Evolutionary conservation across 92 coral and sea anemone species (phyloP).

Genomic region (Epizoanthus stellaris): DNA sequence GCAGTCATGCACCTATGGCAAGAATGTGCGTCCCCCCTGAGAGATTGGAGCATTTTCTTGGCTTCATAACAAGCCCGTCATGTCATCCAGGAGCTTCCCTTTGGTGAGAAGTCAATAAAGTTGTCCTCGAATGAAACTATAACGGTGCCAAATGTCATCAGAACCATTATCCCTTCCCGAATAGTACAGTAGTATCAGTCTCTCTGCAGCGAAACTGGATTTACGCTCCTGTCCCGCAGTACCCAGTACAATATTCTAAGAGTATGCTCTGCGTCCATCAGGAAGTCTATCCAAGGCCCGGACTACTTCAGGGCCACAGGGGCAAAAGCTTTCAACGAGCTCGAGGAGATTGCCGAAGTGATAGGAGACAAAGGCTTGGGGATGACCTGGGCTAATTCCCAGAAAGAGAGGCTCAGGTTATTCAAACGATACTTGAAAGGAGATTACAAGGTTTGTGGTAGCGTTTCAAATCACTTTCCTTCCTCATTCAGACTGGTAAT

Average conservation of each 20-base stretch:
- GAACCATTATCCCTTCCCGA: not conserved
- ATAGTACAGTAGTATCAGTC: slow-evolving; percentile 62
- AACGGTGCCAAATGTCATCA: no score
- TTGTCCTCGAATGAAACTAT: slow-evolving; percentile 64
- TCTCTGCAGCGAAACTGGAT: slow-evolving; percentile 46
- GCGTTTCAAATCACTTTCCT: not conserved
- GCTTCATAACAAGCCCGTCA: slow-evolving; percentile 60
- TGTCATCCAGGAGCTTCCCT: slow-evolving; percentile 67
- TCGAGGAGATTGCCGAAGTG: slow-evolving; percentile 45
- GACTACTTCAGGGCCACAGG: slow-evolving; percentile 63
- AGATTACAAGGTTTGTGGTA: slow-evolving; percentile 49
- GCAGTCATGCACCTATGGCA: slow-evolving; percentile 41
- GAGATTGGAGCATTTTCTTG: slow-evolving; percentile 60
- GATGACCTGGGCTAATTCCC: slow-evolving; percentile 70
- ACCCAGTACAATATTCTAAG: slow-evolving; percentile 44
- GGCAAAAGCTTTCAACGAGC: slow-evolving; percentile 63
- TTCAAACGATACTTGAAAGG: slow-evolving; percentile 56
- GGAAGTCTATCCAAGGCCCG: slow-evolving; percentile 60
- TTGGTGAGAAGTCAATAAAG: slow-evolving; percentile 55
- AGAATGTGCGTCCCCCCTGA: slow-evolving; percentile 56
- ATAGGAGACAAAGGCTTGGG: slow-evolving; percentile 63
- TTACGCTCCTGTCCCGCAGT: slow-evolving; percentile 57
- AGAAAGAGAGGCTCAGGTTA: slow-evolving; percentile 54
- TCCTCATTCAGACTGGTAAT: not conserved
- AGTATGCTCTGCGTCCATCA: slow-evolving; percentile 58